phyloP scores from a whole-genome alignment of 2,113 vertebrate species.

The Paratilapia polleni region DNA sequence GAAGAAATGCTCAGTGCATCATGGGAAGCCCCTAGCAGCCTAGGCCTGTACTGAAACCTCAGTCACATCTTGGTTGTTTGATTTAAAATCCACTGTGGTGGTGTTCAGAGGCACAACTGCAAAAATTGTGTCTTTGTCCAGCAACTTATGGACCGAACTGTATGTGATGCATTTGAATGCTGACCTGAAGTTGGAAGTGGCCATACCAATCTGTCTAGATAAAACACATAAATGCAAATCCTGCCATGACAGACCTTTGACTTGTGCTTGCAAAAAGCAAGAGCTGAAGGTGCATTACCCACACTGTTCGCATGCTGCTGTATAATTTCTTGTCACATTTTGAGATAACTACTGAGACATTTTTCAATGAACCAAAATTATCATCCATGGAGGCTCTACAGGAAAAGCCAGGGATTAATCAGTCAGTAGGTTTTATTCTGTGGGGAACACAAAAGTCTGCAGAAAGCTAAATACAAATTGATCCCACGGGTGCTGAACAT shows the following conservation, averaged over 20 bases:
- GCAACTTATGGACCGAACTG: too few relatives aligned
- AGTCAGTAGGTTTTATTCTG: background rate
- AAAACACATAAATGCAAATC: background rate
- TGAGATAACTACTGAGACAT: background rate
- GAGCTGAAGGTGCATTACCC: background rate
- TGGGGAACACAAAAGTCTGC: background rate
- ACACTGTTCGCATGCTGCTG: background rate
- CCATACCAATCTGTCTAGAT: background rate
- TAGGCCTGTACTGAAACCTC: too few relatives aligned
- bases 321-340: background rate
- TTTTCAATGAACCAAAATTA: background rate
- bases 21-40: too few relatives aligned
- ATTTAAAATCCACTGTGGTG: too few relatives aligned
- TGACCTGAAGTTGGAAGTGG: too few relatives aligned
- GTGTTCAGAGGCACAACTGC: too few relatives aligned
- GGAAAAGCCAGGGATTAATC: background rate
- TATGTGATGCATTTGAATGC: too few relatives aligned
- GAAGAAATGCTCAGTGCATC: too few relatives aligned
- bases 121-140: too few relatives aligned
- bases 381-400: background rate
- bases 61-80: too few relatives aligned
- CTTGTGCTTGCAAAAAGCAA: background rate
- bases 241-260: background rate
- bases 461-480: background rate
- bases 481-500: background rate